phyloP scores from a whole-genome alignment of 2,888 invertebrate genomes.

The Plagodis dolabraria region DNA sequence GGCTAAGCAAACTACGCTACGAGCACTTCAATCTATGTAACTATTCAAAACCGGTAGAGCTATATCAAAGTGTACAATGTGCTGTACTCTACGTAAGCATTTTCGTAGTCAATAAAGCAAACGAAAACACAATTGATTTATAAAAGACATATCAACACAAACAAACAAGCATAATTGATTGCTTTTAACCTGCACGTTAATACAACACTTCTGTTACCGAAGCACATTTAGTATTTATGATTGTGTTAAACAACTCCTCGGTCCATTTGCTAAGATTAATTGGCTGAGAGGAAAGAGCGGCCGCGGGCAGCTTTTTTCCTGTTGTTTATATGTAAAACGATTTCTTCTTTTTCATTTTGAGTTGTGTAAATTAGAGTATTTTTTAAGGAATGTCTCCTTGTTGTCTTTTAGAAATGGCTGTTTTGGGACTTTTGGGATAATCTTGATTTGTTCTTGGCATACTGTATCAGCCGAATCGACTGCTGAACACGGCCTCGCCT shows the following conservation, averaged over 20 bases:
- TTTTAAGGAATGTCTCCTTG: conserved; percentile 16
- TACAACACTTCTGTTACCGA: conserved; percentile 15
- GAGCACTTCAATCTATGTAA: too few species aligned
- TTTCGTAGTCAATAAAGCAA: too few species aligned
- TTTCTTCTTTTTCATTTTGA: conserved; percentile 37
- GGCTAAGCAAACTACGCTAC: too few species aligned
- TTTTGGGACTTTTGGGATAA: conserved; percentile 5
- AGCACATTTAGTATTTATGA: conserved; percentile 18
- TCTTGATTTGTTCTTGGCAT: too few species aligned
- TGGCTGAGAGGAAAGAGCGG: conserved; percentile 26
- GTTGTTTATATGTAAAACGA: conserved; percentile 39
- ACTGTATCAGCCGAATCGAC: too few species aligned
- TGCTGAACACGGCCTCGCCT: too few species aligned
- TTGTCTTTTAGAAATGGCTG: not conserved
- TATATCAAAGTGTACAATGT: too few species aligned
- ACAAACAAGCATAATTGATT: not conserved
- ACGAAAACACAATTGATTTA: too few species aligned
- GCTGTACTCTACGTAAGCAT: too few species aligned
- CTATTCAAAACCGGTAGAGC: too few species aligned
- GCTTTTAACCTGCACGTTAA: not conserved
- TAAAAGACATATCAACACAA: not conserved
- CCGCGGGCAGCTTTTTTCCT: conserved; percentile 27
- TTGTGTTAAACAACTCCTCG: conserved; percentile 18
- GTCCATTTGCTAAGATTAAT: conserved; percentile 43
- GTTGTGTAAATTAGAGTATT: conserved; percentile 35